Conservation (phyloP, 2,113 vertebrate genomes). For the Lynx canadensis region DNA sequence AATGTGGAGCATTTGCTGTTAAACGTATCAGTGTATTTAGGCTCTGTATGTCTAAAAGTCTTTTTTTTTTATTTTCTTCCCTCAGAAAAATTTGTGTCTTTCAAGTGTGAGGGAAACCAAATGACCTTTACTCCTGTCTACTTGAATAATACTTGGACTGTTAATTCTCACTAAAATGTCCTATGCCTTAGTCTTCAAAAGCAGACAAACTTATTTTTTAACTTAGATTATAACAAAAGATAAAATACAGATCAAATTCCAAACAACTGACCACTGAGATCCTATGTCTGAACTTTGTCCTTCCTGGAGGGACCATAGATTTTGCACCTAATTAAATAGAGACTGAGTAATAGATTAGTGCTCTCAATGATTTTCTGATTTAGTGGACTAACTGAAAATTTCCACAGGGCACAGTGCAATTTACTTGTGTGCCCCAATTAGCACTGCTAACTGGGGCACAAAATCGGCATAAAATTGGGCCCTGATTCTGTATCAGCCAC, state of each 20-base stretch:
- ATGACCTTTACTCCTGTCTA: constrained; percentile 50
- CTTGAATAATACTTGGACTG: constrained; percentile 19
- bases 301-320: constrained; percentile 85
- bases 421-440: constrained; percentile 90
- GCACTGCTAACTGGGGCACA: constrained; percentile 91
- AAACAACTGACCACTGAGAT: constrained; percentile 61
- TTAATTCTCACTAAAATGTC: constrained; percentile 28
- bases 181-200: background rate
- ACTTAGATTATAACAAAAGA: constrained; percentile 40
- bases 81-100: constrained; percentile 13
- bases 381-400: constrained; percentile 88
- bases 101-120: constrained; percentile 10
- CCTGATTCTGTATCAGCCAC: constrained; percentile 75
- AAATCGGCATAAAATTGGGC: constrained; percentile 83
- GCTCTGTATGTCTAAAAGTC: background rate
- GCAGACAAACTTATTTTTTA: background rate
- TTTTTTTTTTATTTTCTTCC: background rate
- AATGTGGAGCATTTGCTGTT: constrained; percentile 3
- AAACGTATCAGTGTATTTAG: background rate
- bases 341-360: constrained; percentile 80
- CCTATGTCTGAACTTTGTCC: constrained; percentile 78
- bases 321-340: constrained; percentile 88
- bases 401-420: constrained; percentile 88
- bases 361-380: constrained; percentile 86
- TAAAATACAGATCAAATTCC: constrained; percentile 20